Evolutionary conservation across 2,797 vertebrate genomes (phyloP), one percentile per base, ranked within the genome.

Genomic region (Sebastes dallii): DNA sequence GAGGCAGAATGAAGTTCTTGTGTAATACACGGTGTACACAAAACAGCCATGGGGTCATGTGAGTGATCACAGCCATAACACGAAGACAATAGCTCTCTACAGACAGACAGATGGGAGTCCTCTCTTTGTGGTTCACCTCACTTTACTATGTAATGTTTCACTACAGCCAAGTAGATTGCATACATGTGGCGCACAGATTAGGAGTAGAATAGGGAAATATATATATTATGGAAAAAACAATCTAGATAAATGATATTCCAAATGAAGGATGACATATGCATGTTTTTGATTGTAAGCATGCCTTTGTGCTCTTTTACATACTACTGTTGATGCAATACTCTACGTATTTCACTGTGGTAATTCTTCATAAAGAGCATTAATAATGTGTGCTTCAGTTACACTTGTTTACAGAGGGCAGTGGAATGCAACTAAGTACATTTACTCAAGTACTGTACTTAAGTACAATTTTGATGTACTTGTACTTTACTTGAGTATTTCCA

Each of bases 51-150:
- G 20, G 25, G n/a, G 50, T 69, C 2, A 66, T 8, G 11, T 58
- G 64, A 72, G 56, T 13, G 36, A 66, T 74, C 5, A 54, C n/a
- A 59, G 16, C 55, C 18, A 60, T 52, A 36, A 62, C 54, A 22
- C 18, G 46, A 64, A 70, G 55, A 84, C 76, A 80, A 72, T 24
- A 55, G 46, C 70, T 60, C 18, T 2, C 50, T 22, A 54, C 8
- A n/a, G 3, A n/a, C 8, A 56, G 16, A 67, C 54, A 56, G 6
- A 71, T 12, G 20, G 30, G 46, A 68, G 54, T 72, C 7, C 5
- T 34, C 14, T 65, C 59, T 59, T 73, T 72, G 56, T 46, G 25
- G 27, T 61, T 60, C 22, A 18, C 54, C 55, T 8, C 55, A 24
- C 14, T 68, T 24, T 14, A 60, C 8, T 6, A 24, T 83, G 25